Evolutionary conservation across 1,140 invertebrate species (phyloP).

Genomic region (Drosophila kanapiae): DNA sequence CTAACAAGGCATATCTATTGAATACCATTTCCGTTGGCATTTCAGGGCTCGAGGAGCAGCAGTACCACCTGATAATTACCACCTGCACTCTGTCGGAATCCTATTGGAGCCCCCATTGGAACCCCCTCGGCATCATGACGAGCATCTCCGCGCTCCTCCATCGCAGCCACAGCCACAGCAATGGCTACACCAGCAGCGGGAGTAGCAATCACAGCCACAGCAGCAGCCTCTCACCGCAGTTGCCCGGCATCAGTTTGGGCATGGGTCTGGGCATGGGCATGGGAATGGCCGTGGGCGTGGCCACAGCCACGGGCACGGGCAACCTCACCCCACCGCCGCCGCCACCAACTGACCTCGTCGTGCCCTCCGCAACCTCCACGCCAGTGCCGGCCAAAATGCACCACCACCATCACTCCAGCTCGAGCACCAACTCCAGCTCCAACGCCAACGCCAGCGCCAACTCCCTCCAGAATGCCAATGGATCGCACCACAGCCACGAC

Average conservation of each 20-base stretch:
- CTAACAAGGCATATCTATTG: conserved; percentile 76
- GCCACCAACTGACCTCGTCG: conserved; percentile 36
- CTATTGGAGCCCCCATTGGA: conserved; percentile 1
- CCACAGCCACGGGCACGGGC: conserved; percentile 1
- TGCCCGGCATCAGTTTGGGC: conserved; percentile 56
- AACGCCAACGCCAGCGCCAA: conserved; percentile 12
- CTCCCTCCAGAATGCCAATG: conserved; percentile 32
- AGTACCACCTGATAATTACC: conserved; percentile 57
- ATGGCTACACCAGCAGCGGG: conserved; percentile 63
- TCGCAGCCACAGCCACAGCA: conserved; percentile 63
- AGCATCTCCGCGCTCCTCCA: conserved; percentile 75
- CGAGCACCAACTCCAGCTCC: conserved; percentile 12
- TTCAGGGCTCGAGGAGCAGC: conserved; percentile 50
- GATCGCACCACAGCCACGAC: conserved; percentile 85
- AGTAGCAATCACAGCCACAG: conserved; percentile 74
- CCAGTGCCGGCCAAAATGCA: conserved; percentile 45
- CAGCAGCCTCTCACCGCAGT: conserved; percentile 72
- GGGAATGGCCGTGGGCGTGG: conserved; percentile 4
- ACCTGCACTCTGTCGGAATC: conserved; percentile 46
- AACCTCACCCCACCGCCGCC: conserved; percentile 27
- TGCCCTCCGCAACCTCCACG: conserved; percentile 42
- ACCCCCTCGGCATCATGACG: conserved; percentile 47
- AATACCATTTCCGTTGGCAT: conserved; percentile 72
- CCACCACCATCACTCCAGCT: conserved; percentile 52
- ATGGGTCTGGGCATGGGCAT: conserved; percentile 31